Base-by-base conservation (phyloP, 2,113 vertebrate species). In the Gambusia holbrooki region DNA sequence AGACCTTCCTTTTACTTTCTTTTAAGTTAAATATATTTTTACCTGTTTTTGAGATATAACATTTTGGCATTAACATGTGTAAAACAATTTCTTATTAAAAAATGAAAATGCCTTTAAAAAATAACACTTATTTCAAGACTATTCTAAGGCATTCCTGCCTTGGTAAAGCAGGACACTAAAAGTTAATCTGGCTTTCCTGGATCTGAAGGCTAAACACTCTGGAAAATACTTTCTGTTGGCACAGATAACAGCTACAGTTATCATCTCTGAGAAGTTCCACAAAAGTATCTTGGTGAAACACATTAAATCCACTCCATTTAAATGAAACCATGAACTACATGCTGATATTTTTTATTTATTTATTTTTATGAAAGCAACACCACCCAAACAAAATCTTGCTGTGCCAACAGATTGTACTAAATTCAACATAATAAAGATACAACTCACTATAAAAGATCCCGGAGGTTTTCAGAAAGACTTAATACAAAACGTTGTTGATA, bases 161-260 rank as follows among this genome's bases (percentile, higher is more conserved):
- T 25, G 15, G 19, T 54, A 22, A 54, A 54, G 25, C 8, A 54
- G 22, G 51, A 58, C 25, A n/a, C 8, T 58, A 9, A 58, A 71
- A 13, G 22, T 60, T 84, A 81, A 86, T 71, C 74, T 72, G 62
- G 64, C 2, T 76, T 72, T 69, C 45, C 68, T 37, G 76, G 37
- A 77, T 71, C 13, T 30, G 17, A 1, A 73, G 45, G 30, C 66
- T 65, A 25, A 58, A 73, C 27, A 6, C 48, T 69, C 5, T 30
- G 64, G 27, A 0, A 15, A 69, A 42, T 30, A 58, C 74, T 78
- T 76, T 58, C 58, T 80, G 71, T 69, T 82, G 29, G 19, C 8
- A 5, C 2, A 17, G 19, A 63, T 58, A 58, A n/a, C 51, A 58
- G 22, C 8, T 10, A n/a, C 51, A n/a, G 17, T 1, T 5, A 10